These are phyloP conservation scores for Pipra filicauda DNA, from an alignment of 2,113 vertebrate genomes.

Conservation along the genomic window DNA sequence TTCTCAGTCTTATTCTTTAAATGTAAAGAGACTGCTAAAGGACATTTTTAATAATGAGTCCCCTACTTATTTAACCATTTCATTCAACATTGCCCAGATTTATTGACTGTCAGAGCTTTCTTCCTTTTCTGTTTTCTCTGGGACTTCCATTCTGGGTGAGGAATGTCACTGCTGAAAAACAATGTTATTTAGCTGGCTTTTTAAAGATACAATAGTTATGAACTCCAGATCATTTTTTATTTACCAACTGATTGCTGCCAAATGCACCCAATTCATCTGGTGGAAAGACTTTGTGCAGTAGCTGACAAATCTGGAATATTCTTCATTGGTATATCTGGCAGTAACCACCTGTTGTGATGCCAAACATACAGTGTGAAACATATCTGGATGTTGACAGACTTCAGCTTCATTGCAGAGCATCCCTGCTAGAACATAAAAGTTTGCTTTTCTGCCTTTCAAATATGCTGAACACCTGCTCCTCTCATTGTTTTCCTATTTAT, in stretches of 20 bases:
- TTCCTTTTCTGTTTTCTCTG: conserved; percentile 31
- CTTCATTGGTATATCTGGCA: conserved; percentile 58
- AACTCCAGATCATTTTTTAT: conserved; percentile 59
- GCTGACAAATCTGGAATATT: conserved; percentile 58
- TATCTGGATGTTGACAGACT: conserved; percentile 64
- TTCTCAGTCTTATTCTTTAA: conserved; percentile 33
- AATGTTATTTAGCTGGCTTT: conserved; percentile 50
- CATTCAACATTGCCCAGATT: conserved; percentile 43
- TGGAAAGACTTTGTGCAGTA: conserved; percentile 36
- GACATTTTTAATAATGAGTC: conserved; percentile 43
- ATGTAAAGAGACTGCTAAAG: conserved; percentile 29
- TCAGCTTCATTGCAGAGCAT: conserved; percentile 50
- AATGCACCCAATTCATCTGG: conserved; percentile 49
- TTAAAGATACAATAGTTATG: conserved; percentile 37
- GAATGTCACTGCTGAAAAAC: conserved; percentile 53
- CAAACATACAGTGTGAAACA: conserved; percentile 55
- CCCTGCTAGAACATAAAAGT: conserved; percentile 52
- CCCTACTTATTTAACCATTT: conserved; percentile 54
- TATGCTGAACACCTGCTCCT: conserved; percentile 47
- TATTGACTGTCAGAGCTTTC: conserved; percentile 43
- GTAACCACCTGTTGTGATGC: conserved; percentile 49
- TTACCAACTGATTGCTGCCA: conserved; percentile 54
- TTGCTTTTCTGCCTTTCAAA: conserved; percentile 58
- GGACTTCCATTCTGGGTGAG: conserved; percentile 26
- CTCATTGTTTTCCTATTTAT: conserved; percentile 32